phyloP scores from a whole-genome alignment of 2,113 vertebrate species.

The Elephantulus edwardii region DNA sequence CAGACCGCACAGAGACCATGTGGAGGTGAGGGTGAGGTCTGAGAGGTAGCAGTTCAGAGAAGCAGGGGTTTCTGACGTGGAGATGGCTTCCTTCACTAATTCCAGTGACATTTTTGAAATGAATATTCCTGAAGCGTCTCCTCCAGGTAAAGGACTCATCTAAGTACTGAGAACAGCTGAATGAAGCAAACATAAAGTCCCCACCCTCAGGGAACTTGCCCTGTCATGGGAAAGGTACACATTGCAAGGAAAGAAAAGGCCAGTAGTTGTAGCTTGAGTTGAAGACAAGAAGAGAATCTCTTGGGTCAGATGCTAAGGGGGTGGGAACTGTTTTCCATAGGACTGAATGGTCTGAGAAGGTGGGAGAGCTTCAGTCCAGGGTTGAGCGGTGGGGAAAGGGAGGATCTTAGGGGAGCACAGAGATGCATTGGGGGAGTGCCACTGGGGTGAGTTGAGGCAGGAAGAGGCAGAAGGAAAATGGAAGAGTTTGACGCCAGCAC shows the following conservation, averaged over 20 bases:
- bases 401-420: background rate
- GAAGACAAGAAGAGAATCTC: too few relatives aligned
- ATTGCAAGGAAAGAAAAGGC: background rate
- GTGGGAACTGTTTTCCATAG: background rate
- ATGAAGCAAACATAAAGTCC: background rate
- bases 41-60: too few relatives aligned
- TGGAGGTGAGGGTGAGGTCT: too few relatives aligned
- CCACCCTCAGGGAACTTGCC: background rate
- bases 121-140: background rate
- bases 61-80: too few relatives aligned
- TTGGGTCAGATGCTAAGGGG: background rate
- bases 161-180: background rate
- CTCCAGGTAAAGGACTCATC: background rate
- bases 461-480: background rate
- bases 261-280: background rate
- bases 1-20: too few relatives aligned
- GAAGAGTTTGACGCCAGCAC: background rate
- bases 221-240: background rate
- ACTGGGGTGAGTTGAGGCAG: background rate
- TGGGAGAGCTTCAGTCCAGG: background rate
- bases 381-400: background rate
- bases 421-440: background rate
- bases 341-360: background rate
- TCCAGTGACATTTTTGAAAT: background rate
- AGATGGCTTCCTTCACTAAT: background rate